These are phyloP conservation scores for Xenentodon cancila DNA, from an alignment of 2,797 vertebrate species.

Conservation along the genomic window DNA sequence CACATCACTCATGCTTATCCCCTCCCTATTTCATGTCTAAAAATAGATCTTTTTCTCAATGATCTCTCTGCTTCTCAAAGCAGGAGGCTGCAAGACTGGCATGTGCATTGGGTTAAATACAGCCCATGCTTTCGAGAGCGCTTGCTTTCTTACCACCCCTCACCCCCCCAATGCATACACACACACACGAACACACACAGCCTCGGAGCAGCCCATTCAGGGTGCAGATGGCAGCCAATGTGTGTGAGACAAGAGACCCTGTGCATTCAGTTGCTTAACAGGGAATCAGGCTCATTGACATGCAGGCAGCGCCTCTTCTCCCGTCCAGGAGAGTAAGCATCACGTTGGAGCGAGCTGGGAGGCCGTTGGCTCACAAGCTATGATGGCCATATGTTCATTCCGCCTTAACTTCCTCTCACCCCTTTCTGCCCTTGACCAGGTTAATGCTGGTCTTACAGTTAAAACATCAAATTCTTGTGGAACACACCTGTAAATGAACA, in stretches of 20 bases:
- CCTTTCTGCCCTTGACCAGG: conserved; percentile 49
- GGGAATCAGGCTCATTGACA: conserved; percentile 74
- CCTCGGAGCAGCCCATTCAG: conserved; percentile 71
- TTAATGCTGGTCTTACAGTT: conserved; percentile 36
- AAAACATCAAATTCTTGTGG: conserved; percentile 18
- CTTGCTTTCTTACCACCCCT: conserved; percentile 31
- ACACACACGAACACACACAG: conserved; percentile 25
- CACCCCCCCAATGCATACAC: conserved; percentile 13
- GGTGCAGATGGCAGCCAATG: conserved; percentile 78
- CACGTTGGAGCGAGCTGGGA: conserved; percentile 37
- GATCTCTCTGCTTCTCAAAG: conserved; percentile 72
- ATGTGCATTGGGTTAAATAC: conserved; percentile 68
- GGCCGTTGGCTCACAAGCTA: conserved; percentile 51
- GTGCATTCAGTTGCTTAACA: conserved; percentile 59
- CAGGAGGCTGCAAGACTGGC: conserved; percentile 66
- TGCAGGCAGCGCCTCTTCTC: conserved; percentile 64
- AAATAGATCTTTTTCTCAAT: conserved; percentile 78
- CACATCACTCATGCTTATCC: conserved; percentile 50
- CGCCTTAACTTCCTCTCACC: conserved; percentile 41
- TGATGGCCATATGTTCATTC: conserved; percentile 62
- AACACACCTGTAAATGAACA: conserved; percentile 2
- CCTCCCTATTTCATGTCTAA: conserved; percentile 72
- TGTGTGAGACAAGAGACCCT: conserved; percentile 75
- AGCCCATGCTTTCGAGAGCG: conserved; percentile 62
- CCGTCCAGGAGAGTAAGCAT: conserved; percentile 59